Base-by-base conservation (phyloP, 2,888 invertebrate species). In the Anagyrus pseudococci region DNA sequence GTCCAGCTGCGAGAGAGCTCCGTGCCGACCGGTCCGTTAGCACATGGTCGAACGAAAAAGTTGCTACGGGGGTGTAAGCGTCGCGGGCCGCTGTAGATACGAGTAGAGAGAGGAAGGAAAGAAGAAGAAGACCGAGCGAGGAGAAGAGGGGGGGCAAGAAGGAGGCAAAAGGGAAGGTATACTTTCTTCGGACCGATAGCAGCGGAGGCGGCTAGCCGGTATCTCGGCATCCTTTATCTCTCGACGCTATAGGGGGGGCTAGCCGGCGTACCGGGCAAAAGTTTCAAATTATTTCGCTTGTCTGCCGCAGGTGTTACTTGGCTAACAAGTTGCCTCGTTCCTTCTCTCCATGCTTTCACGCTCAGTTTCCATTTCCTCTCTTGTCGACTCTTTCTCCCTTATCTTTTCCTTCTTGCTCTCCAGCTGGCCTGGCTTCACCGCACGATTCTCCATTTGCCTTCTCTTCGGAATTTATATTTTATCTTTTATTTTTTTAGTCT, bases 271-370 rank as follows among this genome's bases (percentile, higher is more conserved):
- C 33, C 13, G 4, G 61, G 25, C 58, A 57, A 49, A 71, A 75
- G 68, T 72, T 73, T 66, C 73, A 65, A 73, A 75, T 76, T 72
- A 73, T 75, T 72, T 73, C 67, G 69, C 69, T 67, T 70, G 74
- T 75, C 72, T 70, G 67, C 67, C 55, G 68, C 75, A 74, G 71
- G 67, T 72, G 73, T 54, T 68, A 69, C 67, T 48, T 43, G 58
- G 23, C 59, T 72, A 71, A 72, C 68, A 69, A 71, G 69, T 72
- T 62, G 58, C 60, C 60, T 63, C 44, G 55, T 25, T 54, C 23
- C 46, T 52, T 46, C 41, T 52, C 46, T 46, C 40, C 48, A 49
- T 46, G 33, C 8, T 49, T 40, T 33, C 22, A 19, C 43, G 23
- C 29, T 37, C 33, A 52, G 40, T 44, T 52, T 40, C 29, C 41